Evolutionary conservation across 1,140 invertebrate species (phyloP), one percentile per base, ranked within the genome.

Genomic region (Diorhabda sublineata): DNA sequence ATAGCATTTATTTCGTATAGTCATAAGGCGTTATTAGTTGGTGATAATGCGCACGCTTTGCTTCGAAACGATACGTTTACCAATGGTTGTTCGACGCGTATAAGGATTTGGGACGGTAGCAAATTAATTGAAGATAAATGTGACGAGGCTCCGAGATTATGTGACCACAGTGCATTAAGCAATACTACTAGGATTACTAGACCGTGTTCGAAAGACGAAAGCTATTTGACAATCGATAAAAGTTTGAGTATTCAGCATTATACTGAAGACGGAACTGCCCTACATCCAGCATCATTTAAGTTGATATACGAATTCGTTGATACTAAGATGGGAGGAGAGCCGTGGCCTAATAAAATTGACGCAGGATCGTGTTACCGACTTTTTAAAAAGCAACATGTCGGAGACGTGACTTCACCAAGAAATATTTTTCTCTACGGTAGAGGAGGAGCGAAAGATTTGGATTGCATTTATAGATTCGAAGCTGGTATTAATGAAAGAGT

Each of bases 231-330:
- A 2, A 84, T 84, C 0, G 87, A 87, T 2, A 81, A 85, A 2
- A 84, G 84, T 68, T 78, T 90, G 61, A 59, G 80, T 75, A 68
- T 84, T 69, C 66, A 85, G 79, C 75, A 85, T 79, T 77, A 86
- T 80, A 82, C 86, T 67, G 78, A 86, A 76, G 81, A 86, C 66
- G 89, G 88, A 42, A 90, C 88, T 5, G 89, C 88, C 41, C 83
- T 90, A 3, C 88, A 89, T 75, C 89, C 88, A 5, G 84, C 88
- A 2, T 82, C 85, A 42, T 90, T 90, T 75, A 82, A 85, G 45
- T 76, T 90, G 45, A 87, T 91, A 66, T 95, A 95, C 78, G 93
- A 96, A 79, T 95, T 96, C 74, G 88, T 95, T 2, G 91, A 93
- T 76, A 93, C 92, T 0, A 81, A 89, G 58, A 84, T 93, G 67